Base-by-base conservation (phyloP, 2,113 vertebrate species). In the Turnix velox region DNA sequence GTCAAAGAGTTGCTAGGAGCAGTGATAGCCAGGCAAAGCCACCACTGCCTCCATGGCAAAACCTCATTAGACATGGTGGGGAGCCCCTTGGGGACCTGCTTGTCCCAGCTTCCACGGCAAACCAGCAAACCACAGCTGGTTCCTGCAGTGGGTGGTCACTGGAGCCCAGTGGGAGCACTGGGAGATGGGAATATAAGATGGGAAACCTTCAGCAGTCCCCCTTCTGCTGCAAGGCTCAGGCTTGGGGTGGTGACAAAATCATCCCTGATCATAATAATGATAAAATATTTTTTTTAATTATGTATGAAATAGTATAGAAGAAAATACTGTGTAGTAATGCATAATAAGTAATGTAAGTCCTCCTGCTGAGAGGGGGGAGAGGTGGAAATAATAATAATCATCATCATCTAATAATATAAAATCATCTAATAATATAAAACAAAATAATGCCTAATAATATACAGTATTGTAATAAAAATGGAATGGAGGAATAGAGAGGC, bases 141-240 rank as follows among this genome's bases (percentile, higher is more conserved):
- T 14, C 2, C 5, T 23, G 58, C 82, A 42, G 59, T 25, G 24
- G 33, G 18, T 5, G n/a, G 22, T 31, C 10, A 1, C 22, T 19
- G 69, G 67, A 15, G 12, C 5, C 16, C 54, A 16, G 55, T 2
- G 0, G 3, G 48, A 68, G 16, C 37, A 18, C 0, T 2, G 2
- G 46, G 74, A 84, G 51, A 19, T 8, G 39, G 43, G 30, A 54
- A 75, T 43, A 40, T 0, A 9, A 83, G 8, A 45, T 2, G 1
- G 3, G 37, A 27, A 63, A 15, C 10, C 35, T 67, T 39, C 40
- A 15, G 8, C 17, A 9, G 2, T 20, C 30, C 63, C 28, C 51
- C 18, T 63, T 24, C 25, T n/a, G 1, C 37, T n/a, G 28, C 10
- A 6, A 42, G 18, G 40, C 39, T 42, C 20, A 20, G 35, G 27